A percentile compares a stretch with the other conserved stretches of the same genome.
Conservation (phyloP, 1,140 invertebrate species). For the Caenorhabditis briggsae region DNA sequence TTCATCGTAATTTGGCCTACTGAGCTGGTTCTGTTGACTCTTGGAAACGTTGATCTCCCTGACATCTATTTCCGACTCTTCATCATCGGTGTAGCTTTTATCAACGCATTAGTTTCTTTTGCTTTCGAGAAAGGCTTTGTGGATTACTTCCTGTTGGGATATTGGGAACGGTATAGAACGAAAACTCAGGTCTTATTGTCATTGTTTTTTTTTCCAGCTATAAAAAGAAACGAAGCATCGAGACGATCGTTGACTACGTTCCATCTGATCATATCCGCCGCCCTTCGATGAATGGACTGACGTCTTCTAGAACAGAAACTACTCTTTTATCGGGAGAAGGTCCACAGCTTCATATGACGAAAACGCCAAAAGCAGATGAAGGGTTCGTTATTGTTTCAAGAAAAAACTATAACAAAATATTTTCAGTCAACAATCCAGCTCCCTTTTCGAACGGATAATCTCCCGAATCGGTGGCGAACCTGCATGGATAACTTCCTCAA, state of each 20-base stretch:
- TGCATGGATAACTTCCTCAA: not conserved
- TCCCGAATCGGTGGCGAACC: conserved; percentile 22
- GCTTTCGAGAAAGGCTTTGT: conserved; percentile 4
- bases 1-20: conserved; percentile 19
- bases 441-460: conserved; percentile 21
- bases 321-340: not conserved
- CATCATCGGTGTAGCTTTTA: not conserved
- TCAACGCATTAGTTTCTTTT: not conserved
- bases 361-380: not conserved
- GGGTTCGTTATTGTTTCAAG: not conserved
- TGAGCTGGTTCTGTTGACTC: not conserved
- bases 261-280: conserved; percentile 37
- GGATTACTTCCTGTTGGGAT: conserved; percentile 24
- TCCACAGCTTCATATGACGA: conserved; percentile 18
- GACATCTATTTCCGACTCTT: conserved; percentile 3
- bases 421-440: conserved; percentile 21
- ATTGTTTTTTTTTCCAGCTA: not conserved
- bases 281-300: not conserved
- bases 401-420: not conserved
- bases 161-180: not conserved
- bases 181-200: not conserved
- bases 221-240: conserved; percentile 41
- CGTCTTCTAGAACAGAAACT: not conserved
- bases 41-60: conserved; percentile 19
- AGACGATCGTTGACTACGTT: conserved; percentile 18